phyloP scores from a whole-genome alignment of 2,888 invertebrate species.

The Clepsis dumicolana region DNA sequence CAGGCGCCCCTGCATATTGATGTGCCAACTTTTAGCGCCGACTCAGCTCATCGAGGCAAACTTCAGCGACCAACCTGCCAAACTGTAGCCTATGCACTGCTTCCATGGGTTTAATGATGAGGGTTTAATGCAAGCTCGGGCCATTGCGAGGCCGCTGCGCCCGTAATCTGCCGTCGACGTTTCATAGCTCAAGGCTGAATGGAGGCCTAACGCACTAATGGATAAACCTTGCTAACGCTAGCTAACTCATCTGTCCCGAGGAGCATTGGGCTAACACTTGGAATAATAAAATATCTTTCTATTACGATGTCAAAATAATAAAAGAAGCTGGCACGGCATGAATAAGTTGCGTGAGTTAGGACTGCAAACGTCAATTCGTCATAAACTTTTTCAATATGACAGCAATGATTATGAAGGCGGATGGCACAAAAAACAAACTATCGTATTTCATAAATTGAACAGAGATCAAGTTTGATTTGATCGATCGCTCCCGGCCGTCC shows the following conservation, averaged over 20 bases:
- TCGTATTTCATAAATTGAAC: slow-evolving; percentile 74
- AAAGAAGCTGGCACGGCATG: background rate
- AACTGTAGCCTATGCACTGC: slow-evolving; percentile 65
- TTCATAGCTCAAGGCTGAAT: background rate
- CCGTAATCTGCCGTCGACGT: background rate
- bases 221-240: slow-evolving; percentile 1
- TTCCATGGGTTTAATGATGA: slow-evolving; percentile 68
- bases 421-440: slow-evolving; percentile 66
- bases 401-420: slow-evolving; percentile 58
- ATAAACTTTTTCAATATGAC: slow-evolving; percentile 68
- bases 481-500: slow-evolving; percentile 54
- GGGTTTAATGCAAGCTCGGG: slow-evolving; percentile 49
- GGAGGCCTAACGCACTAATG: background rate
- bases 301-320: too few relatives aligned
- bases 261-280: background rate
- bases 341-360: slow-evolving; percentile 8
- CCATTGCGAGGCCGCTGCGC: slow-evolving; percentile 44
- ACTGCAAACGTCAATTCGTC: slow-evolving; percentile 53
- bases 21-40: slow-evolving; percentile 77
- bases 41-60: slow-evolving; percentile 72
- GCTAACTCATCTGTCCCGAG: background rate
- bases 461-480: slow-evolving; percentile 73
- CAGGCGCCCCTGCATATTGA: slow-evolving; percentile 75
- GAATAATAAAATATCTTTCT: background rate
- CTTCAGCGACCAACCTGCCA: slow-evolving; percentile 70